A percentile compares a stretch with the other conserved stretches of the same genome.
phyloP scores from a whole-genome alignment of 1,140 invertebrate genomes.

The Drosophila virilis region DNA sequence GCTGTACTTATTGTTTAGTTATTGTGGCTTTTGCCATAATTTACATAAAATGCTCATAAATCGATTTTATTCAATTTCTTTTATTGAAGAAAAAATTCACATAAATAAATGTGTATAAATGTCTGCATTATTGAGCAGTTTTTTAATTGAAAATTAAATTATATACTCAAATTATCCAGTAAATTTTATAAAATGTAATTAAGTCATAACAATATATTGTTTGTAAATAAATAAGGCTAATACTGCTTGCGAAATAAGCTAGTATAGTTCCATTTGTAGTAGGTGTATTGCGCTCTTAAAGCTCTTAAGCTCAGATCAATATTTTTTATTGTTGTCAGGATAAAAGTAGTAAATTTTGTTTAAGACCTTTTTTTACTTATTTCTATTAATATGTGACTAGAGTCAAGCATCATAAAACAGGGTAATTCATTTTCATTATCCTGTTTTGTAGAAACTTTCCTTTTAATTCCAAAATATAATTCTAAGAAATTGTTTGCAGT shows the following conservation, averaged over 20 bases:
- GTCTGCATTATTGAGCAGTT: background rate
- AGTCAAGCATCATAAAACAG: no score
- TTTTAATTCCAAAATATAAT: background rate
- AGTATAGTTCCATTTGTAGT: background rate
- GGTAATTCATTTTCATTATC: background rate
- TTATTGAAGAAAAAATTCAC: no score
- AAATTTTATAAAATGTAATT: background rate
- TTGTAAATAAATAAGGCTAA: background rate
- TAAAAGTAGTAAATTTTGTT: no score
- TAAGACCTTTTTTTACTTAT: no score
- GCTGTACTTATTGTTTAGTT: constrained; percentile 18
- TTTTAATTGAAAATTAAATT: constrained; percentile 1
- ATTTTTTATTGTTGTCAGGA: no score
- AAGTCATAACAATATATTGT: constrained; percentile 8
- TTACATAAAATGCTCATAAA: constrained; percentile 41
- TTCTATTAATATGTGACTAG: no score
- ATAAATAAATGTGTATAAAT: no score
- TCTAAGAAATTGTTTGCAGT: background rate
- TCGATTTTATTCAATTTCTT: background rate
- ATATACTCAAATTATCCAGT: background rate
- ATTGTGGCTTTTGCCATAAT: background rate
- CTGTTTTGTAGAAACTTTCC: background rate
- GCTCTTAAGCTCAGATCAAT: no score
- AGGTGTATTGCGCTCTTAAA: background rate
- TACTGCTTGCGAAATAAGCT: background rate